phyloP scores from a whole-genome alignment of 2,113 vertebrate species.

The Puffinus mauretanicus region DNA sequence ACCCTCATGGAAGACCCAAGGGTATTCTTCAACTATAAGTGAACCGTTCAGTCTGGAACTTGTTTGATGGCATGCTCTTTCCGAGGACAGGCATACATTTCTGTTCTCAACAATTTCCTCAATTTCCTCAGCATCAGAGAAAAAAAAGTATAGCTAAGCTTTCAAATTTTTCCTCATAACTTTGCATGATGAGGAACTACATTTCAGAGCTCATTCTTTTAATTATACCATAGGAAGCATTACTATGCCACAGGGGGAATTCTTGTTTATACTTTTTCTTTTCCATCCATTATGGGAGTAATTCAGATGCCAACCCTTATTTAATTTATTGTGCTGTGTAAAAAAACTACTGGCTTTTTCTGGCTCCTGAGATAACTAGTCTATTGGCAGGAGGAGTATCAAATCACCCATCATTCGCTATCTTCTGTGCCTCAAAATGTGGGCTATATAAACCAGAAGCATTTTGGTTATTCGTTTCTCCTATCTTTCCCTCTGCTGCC shows the following conservation, averaged over 20 bases:
- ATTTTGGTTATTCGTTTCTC: neutral
- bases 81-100: neutral
- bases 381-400: neutral
- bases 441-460: neutral
- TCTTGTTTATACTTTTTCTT: neutral
- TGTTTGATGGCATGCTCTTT: neutral
- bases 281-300: neutral
- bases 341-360: neutral
- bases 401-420: neutral
- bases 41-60: neutral
- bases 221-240: neutral
- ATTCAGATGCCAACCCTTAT: neutral
- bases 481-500: constrained; percentile 19
- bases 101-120: neutral
- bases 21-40: neutral
- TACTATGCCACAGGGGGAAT: neutral
- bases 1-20: neutral
- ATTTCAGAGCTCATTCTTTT: neutral
- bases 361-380: neutral
- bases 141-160: neutral
- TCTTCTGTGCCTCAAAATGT: neutral
- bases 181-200: neutral
- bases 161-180: neutral
- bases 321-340: neutral
- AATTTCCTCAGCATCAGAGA: neutral